Evolutionary conservation across 2,797 vertebrate genomes (phyloP), one percentile per base, ranked within the genome.

Genomic region (Lycodopsis pacificus): DNA sequence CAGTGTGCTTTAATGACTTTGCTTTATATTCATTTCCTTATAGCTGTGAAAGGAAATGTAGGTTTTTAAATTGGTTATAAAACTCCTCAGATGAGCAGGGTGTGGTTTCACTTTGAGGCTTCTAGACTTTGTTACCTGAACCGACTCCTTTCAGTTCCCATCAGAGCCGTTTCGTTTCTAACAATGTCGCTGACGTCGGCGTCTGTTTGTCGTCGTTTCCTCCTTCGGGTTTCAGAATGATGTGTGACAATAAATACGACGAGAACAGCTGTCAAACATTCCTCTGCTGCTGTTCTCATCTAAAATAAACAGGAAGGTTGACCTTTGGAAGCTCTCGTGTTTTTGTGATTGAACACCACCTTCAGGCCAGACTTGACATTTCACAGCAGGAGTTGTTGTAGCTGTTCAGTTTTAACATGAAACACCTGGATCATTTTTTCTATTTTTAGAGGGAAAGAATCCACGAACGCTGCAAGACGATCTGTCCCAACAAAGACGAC

Each of bases 401-500:
- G 27, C 40, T 46, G 20, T 54, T 17, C 1, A 11, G 17, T 14
- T 61, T 34, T 1, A 12, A 17, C 3, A 3, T 11, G 36, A 49
- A 58, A 32, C 11, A 5, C 30, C 30, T 30, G 30, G 5, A 30
- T 30, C 4, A 5, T 32, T 32, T 32, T 27, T 6, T 84, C 69
- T 79, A 5, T 93, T 80, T 88, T 80, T 87, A 99, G 98, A 96
- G 96, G 92, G 97, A 99, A 91, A 96, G 94, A 90, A 95, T 96
- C 94, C 97, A 97, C 57, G 97, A 98, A 78, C 96, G 95, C 79
- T 97, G 96, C 92, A 98, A 97, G 94, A 95, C 85, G 61, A 94
- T 97, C 93, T 99, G 96, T 94, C 95, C 96, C 77, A 91, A 93
- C 88, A 99, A 98, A 94, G 97, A 97, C 75, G 95, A 96, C 30